Evolutionary conservation across 2,797 vertebrate species (phyloP).

Genomic region (Columba guinea): DNA sequence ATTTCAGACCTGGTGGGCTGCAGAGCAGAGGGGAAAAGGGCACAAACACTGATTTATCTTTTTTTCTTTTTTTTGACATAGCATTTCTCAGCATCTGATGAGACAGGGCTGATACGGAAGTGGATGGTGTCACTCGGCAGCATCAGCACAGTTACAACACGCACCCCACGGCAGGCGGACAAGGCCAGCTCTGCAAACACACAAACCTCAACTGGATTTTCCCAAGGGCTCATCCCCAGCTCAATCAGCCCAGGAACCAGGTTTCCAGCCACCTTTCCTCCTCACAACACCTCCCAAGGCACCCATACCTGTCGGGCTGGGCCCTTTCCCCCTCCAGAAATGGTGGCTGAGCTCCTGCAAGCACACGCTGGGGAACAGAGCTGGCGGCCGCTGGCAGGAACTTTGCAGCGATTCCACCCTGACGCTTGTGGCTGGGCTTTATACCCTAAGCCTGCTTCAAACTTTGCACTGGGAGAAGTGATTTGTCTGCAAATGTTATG

Average conservation of each 20-base stretch:
- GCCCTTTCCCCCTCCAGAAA: not conserved
- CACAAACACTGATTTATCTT: not conserved
- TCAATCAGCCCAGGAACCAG: not conserved
- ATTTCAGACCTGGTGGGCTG: not conserved
- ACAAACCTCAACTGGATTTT: not conserved
- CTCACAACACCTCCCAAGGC: not conserved
- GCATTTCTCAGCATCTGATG: not conserved
- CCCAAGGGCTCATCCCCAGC: not conserved
- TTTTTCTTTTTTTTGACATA: not conserved
- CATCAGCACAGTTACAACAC: not conserved
- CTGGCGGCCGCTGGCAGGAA: not conserved
- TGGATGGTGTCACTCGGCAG: not conserved
- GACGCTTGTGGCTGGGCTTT: constrained; percentile 42
- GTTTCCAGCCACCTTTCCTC: not conserved
- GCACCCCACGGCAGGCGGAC: not conserved
- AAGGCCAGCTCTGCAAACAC: not conserved
- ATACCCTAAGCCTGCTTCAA: constrained; percentile 51
- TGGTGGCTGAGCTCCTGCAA: not conserved
- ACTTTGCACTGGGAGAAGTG: constrained; percentile 60
- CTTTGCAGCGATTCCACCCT: not conserved
- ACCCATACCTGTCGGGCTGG: not conserved
- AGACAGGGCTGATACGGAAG: not conserved
- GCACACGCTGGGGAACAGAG: accelerated
- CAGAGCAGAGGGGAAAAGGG: accelerated
- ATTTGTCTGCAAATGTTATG: constrained; percentile 71